Evolutionary conservation across 2,113 vertebrate genomes (phyloP).

Genomic region (Eretmochelys imbricata): DNA sequence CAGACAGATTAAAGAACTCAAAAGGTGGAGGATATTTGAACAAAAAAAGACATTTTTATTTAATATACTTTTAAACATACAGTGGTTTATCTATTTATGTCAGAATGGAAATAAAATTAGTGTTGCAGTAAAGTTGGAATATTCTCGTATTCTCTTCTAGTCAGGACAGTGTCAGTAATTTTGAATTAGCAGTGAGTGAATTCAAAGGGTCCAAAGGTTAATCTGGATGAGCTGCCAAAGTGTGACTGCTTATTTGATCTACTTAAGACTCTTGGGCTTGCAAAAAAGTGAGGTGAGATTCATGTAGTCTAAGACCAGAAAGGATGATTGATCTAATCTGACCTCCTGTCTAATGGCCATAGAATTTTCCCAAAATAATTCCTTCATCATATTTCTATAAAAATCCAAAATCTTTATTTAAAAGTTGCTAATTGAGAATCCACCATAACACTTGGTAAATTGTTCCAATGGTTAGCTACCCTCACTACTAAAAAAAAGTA

Average conservation of each 20-base stretch:
- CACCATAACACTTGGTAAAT: neutral
- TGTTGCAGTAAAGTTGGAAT: neutral
- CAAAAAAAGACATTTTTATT: neutral
- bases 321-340: neutral
- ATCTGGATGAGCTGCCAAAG: conserved; percentile 22
- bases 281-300: neutral
- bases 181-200: neutral
- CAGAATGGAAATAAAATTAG: conserved; percentile 49
- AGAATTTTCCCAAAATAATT: neutral
- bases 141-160: conserved; percentile 32
- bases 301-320: neutral
- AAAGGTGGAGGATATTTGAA: conserved; percentile 17
- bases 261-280: neutral
- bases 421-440: neutral
- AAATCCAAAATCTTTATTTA: neutral
- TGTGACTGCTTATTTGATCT: conserved; percentile 28
- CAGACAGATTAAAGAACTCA: neutral
- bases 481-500: neutral
- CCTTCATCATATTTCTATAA: neutral
- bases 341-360: neutral
- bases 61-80: neutral
- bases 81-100: conserved; percentile 6
- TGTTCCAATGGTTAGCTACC: neutral
- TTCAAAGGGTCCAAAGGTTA: conserved; percentile 46
- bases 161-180: neutral